phyloP scores from a whole-genome alignment of 2,888 invertebrate genomes.

The Caenorhabditis becei region DNA sequence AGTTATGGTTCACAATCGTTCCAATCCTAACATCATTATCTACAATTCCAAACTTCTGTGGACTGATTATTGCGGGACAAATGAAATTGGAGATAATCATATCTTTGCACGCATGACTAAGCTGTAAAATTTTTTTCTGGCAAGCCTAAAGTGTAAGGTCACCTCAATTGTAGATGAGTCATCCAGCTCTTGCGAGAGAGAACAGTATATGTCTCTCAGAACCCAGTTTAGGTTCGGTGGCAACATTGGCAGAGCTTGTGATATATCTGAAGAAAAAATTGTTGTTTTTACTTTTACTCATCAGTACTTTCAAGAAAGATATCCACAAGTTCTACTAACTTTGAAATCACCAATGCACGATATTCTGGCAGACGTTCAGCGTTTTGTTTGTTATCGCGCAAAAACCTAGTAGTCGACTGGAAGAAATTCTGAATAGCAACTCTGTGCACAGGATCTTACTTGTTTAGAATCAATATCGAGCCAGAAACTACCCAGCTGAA shows the following conservation, averaged over 20 bases:
- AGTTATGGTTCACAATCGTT: slow-evolving; percentile 84
- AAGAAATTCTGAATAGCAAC: too few relatives aligned
- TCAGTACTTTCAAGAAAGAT: slow-evolving; percentile 49
- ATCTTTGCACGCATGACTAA: slow-evolving; percentile 88
- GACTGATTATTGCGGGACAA: slow-evolving; percentile 96
- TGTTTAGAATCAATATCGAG: slow-evolving; percentile 55
- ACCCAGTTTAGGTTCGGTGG: slow-evolving; percentile 63
- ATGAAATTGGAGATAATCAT: slow-evolving; percentile 94
- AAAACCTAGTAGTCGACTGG: slow-evolving; percentile 29
- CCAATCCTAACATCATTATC: slow-evolving; percentile 92
- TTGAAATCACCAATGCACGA: slow-evolving; percentile 55
- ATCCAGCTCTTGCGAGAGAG: slow-evolving; percentile 32
- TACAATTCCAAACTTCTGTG: slow-evolving; percentile 90
- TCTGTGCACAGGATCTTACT: too few relatives aligned
- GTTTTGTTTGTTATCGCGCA: slow-evolving; percentile 34
- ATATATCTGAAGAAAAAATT: slow-evolving; percentile 29
- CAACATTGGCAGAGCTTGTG: slow-evolving; percentile 37
- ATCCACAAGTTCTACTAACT: slow-evolving; percentile 52
- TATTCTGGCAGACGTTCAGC: slow-evolving; percentile 40
- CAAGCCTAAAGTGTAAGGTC: too few relatives aligned
- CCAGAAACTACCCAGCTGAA: slow-evolving; percentile 58
- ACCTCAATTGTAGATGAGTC: slow-evolving; percentile 40
- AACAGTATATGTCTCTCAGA: slow-evolving; percentile 35
- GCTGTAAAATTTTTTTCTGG: slow-evolving; percentile 79
- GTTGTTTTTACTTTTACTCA: background rate